Evolutionary conservation across 1,140 invertebrate species (phyloP), one percentile per base, ranked within the genome.

Genomic region (Arion vulgaris): DNA sequence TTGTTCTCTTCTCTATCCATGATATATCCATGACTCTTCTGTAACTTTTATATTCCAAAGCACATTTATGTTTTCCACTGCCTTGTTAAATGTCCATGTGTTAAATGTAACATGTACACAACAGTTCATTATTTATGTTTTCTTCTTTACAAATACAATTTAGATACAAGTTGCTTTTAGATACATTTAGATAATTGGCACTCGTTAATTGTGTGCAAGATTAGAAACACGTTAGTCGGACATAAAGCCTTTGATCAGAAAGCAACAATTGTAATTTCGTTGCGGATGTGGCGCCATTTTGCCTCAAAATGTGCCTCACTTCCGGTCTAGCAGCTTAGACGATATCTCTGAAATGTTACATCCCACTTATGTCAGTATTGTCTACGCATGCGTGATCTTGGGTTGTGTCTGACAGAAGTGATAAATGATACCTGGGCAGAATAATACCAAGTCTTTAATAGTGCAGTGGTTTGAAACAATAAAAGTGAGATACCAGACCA

Each of bases 341-440:
- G 13, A 71, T 39, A 71, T 9, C 53, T 57, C 53, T 71, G 68
- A 71, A 71, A 71, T 71, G 68, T 38, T 71, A 28, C 68, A 71
- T 36, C 34, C 68, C 17, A 36, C 9, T 71, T 71, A 71, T 71
- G 68, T 71, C 73, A 75, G 39, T n/a, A 75, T 49, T 41, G 41
- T 75, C 5, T n/a, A 13, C 5, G 41, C 41, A 75, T 75, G 36
- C 38, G 36, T 11, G 28, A 39, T 49, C 9, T 5, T 32, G 38
- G 9, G 41, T 4, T n/a, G 45, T 11, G 73, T 71, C 68, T 71
- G 68, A 28, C 68, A 71, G 9, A 28, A 11, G 68, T 71, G 68
- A 71, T 71, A 71, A 71, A 71, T 71, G 15, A 28, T 38, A 28
- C 38, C 68, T 38, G 34, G 68, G 34, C 7, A 39, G n/a, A 36